Evolutionary conservation across 2,113 vertebrate genomes (phyloP), one percentile per base, ranked within the genome.

Genomic region (Petaurus breviceps): DNA sequence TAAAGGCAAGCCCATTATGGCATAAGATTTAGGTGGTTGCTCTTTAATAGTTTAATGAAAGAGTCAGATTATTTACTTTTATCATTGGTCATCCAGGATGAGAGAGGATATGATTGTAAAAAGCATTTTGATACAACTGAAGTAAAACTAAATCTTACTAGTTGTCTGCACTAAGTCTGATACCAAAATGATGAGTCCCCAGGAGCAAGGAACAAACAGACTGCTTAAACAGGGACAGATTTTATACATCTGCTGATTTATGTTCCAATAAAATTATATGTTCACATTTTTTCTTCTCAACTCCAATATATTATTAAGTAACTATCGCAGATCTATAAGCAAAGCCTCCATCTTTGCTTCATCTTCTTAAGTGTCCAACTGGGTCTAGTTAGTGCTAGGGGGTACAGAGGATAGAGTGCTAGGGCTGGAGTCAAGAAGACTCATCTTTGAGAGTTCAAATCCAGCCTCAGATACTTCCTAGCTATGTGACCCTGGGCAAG

Each of bases 211-310:
- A n/a, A 84, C n/a, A 84, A 77, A 1, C 37, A n/a, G 31, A 37
- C 1, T 68, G 31, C n/a, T 43, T 84, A 84, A 84, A 37, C 16
- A 84, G 7, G 68, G 28, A 10, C 93, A 89, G n/a, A 91, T 84
- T 93, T 95, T 49, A 93, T 24, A 28, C 0, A 95, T 57, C 5
- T 94, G 28, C 46, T 92, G 49, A 90, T 51, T 95, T 94, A 93
- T 49, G 57, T 55, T 91, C 19, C 46, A 90, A 52, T 46, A 46
- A 94, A 55, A 89, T 9, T 50, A 96, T 91, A 91, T 37, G 3
- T 54, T 90, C 3, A 84, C 11, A 55, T 52, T 25, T 95, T 49
- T 96, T 68, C 31, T 57, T 8, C 51, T 94, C 51, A 46, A 8
- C 11, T 51, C 37, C 93, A 11, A n/a, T 92, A 91, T 55, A 31